A percentile compares a stretch with the other conserved stretches of the same genome.
phyloP scores from a whole-genome alignment of 2,113 vertebrate species.

The Pholis gunnellus region DNA sequence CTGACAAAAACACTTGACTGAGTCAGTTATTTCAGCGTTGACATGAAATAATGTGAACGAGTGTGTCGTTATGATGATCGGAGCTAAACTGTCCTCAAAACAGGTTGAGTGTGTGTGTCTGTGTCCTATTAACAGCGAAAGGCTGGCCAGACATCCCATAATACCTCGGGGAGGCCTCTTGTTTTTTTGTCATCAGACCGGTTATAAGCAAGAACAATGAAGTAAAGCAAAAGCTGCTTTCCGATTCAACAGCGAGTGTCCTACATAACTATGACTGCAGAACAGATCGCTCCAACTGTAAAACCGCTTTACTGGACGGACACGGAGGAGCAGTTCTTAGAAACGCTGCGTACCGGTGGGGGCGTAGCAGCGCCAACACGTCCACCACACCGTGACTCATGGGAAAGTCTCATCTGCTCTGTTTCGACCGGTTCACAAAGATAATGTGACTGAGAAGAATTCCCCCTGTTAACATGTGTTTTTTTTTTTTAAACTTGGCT shows the following conservation, averaged over 20 bases:
- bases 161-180: slow-evolving; percentile 22
- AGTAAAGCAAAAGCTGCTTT: slow-evolving; percentile 14
- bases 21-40: neutral
- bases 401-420: slow-evolving; percentile 63
- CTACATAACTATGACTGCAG: neutral
- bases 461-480: slow-evolving; percentile 20
- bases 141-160: slow-evolving; percentile 26
- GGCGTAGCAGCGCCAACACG: neutral
- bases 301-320: neutral
- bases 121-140: slow-evolving; percentile 30
- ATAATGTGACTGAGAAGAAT: slow-evolving; percentile 48
- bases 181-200: slow-evolving; percentile 24
- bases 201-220: slow-evolving; percentile 42
- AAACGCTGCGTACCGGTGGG: slow-evolving; percentile 10
- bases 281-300: slow-evolving; percentile 3
- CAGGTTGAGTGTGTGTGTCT: slow-evolving; percentile 2
- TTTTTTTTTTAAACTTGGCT: slow-evolving; percentile 32
- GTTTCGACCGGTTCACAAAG: neutral
- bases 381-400: slow-evolving; percentile 48
- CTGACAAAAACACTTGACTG: neutral
- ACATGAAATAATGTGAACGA: slow-evolving; percentile 22
- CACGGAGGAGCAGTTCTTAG: slow-evolving; percentile 37
- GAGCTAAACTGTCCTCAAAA: slow-evolving; percentile 42
- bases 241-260: neutral
- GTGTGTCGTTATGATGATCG: slow-evolving; percentile 34